Conservation (phyloP, 1,140 invertebrate species). For the Sweltsa coloradensis region DNA sequence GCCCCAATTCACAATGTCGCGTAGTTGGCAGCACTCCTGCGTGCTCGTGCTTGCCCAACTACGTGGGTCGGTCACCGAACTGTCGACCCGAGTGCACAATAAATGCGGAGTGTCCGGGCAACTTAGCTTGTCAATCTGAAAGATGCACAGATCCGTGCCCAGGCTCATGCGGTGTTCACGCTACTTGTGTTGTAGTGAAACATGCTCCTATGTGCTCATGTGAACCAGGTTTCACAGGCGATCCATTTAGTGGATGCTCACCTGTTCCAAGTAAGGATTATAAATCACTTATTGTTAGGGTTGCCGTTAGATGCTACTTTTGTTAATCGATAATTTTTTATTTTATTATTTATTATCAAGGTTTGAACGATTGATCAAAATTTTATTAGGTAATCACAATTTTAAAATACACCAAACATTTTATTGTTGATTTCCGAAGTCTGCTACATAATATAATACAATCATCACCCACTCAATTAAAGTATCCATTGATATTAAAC, state of each 20-base stretch:
- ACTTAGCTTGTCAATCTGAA: conserved; percentile 59
- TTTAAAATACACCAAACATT: too few species aligned
- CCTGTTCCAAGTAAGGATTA: conserved; percentile 28
- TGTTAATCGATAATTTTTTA: too few species aligned
- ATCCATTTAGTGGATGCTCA: conserved; percentile 25
- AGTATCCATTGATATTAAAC: too few species aligned
- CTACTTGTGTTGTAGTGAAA: conserved; percentile 38
- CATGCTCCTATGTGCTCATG: conserved; percentile 24
- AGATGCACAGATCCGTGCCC: conserved; percentile 66
- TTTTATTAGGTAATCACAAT: too few species aligned
- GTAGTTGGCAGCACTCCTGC: conserved; percentile 50
- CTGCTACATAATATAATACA: too few species aligned
- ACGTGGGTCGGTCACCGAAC: conserved; percentile 59
- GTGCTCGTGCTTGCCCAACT: conserved; percentile 59
- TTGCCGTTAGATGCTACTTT: too few species aligned
- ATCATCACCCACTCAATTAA: too few species aligned
- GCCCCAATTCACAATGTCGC: conserved; percentile 64
- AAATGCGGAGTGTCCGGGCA: conserved; percentile 58
- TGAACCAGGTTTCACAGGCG: conserved; percentile 27
- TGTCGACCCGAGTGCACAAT: conserved; percentile 67
- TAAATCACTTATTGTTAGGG: background rate
- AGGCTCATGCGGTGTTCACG: conserved; percentile 59
- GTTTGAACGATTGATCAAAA: too few species aligned
- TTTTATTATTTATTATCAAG: too few species aligned
- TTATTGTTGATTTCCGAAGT: too few species aligned